A percentile compares a stretch with the other conserved stretches of the same genome.
These are phyloP conservation scores for Sparidentex hasta DNA, from an alignment of 2,797 vertebrate genomes.

Conservation along the genomic window DNA sequence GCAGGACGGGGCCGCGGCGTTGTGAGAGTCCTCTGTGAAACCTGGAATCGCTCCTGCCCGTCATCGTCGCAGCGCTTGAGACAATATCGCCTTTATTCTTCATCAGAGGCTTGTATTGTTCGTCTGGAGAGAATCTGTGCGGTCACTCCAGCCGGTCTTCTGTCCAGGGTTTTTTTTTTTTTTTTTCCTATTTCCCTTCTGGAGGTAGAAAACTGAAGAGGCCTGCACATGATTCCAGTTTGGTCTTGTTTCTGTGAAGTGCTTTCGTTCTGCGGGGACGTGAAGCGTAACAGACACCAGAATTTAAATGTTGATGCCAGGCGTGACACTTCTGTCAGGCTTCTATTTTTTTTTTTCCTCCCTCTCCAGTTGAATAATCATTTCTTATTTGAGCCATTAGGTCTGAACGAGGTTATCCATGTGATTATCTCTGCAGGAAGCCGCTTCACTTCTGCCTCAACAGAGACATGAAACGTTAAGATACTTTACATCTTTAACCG, in stretches of 20 bases:
- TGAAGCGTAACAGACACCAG: constrained; percentile 40
- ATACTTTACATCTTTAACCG: not conserved
- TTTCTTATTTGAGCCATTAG: constrained; percentile 31
- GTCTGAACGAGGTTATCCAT: constrained; percentile 30
- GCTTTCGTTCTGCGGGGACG: constrained; percentile 30
- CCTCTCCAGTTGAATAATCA: constrained; percentile 35
- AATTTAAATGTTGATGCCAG: constrained; percentile 57
- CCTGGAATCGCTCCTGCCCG: constrained; percentile 55
- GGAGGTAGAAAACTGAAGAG: constrained; percentile 22
- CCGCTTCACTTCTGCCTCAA: constrained; percentile 37
- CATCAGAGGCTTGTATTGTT: constrained; percentile 60
- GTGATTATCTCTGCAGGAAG: constrained; percentile 34
- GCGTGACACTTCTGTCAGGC: constrained; percentile 31
- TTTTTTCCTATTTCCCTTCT: too few species aligned
- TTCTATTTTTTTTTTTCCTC: not conserved
- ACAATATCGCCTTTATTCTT: constrained; percentile 62
- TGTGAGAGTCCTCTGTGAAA: constrained; percentile 57
- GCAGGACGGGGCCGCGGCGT: constrained; percentile 40
- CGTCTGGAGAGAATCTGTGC: constrained; percentile 34
- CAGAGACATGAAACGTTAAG: constrained; percentile 14
- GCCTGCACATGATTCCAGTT: constrained; percentile 39
- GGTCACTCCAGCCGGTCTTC: constrained; percentile 22
- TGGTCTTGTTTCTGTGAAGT: constrained; percentile 36
- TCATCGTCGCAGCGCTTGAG: constrained; percentile 3
- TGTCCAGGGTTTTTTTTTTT: not conserved